A percentile compares a stretch with the other conserved stretches of the same genome.
phyloP scores from a whole-genome alignment of 2,113 vertebrate species.

The Platysteira castanea region DNA sequence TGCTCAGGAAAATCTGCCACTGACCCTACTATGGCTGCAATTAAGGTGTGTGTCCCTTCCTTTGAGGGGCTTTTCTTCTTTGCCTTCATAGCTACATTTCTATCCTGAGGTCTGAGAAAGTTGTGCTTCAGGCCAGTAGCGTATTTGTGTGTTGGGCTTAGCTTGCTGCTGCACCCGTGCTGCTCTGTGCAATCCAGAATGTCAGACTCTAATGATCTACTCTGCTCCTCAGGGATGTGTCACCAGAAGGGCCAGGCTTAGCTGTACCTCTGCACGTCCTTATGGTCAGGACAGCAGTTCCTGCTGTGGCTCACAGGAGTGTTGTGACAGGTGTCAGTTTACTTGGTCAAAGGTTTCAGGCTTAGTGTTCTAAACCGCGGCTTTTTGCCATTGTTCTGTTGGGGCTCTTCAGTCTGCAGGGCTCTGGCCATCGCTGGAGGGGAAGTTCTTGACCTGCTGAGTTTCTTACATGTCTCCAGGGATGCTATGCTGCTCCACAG shows the following conservation, averaged over 20 bases:
- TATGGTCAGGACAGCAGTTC: not conserved
- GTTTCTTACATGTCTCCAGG: not conserved
- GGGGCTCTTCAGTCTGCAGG: not conserved
- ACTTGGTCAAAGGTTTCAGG: not conserved
- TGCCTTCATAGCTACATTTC: not conserved
- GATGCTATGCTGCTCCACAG: not conserved
- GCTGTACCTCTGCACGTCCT: not conserved
- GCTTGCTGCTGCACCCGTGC: not conserved
- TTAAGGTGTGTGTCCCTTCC: constrained; percentile 64
- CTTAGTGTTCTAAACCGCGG: not conserved
- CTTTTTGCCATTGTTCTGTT: constrained; percentile 12
- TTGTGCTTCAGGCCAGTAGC: not conserved
- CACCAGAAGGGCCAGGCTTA: not conserved
- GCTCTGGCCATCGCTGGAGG: not conserved
- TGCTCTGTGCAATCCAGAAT: not conserved
- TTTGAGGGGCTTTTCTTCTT: not conserved
- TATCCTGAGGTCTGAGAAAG: not conserved
- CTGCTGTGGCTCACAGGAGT: not conserved
- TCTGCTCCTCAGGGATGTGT: not conserved
- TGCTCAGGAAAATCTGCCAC: constrained; percentile 77
- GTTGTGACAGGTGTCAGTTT: not conserved
- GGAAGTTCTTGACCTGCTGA: not conserved
- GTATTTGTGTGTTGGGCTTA: not conserved
- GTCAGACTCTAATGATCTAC: not conserved
- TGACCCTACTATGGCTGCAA: constrained; percentile 73